These are phyloP conservation scores for Craseonycteris thonglongyai DNA, from an alignment of 2,113 vertebrate genomes.

Conservation along the genomic window DNA sequence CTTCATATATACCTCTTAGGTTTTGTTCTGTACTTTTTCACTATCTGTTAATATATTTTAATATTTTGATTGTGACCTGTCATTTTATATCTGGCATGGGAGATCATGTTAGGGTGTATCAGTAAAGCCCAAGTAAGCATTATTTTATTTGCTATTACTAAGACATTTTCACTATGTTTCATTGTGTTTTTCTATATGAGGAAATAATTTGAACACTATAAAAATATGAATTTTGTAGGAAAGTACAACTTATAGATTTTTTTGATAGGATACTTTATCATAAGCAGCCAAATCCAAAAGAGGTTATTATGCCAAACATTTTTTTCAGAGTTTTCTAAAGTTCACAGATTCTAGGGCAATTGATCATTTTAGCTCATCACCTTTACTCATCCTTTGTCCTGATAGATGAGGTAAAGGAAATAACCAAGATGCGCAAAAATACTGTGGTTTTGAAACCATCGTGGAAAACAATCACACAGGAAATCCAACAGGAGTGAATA, in stretches of 20 bases:
- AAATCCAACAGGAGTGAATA: background rate
- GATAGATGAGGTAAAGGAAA: background rate
- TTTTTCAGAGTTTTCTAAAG: slow-evolving; percentile 1
- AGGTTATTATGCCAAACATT: background rate
- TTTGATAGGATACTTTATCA: background rate
- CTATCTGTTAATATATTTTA: background rate
- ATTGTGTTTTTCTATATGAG: background rate
- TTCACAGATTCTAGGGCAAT: background rate
- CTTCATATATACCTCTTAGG: background rate
- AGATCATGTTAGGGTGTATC: background rate
- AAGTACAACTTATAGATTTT: background rate
- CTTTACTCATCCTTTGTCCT: background rate
- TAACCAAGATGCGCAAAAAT: background rate
- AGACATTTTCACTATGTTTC: background rate
- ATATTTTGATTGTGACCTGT: background rate
- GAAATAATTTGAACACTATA: background rate
- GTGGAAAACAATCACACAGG: background rate
- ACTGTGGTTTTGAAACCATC: background rate
- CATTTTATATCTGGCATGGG: background rate
- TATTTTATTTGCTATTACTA: background rate
- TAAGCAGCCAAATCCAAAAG: background rate
- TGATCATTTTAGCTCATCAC: background rate
- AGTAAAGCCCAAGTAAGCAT: background rate
- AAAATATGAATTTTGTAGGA: background rate
- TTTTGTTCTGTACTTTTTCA: background rate